Base-by-base conservation (phyloP, 2,113 vertebrate genomes). In the Leptodactylus fuscus region DNA sequence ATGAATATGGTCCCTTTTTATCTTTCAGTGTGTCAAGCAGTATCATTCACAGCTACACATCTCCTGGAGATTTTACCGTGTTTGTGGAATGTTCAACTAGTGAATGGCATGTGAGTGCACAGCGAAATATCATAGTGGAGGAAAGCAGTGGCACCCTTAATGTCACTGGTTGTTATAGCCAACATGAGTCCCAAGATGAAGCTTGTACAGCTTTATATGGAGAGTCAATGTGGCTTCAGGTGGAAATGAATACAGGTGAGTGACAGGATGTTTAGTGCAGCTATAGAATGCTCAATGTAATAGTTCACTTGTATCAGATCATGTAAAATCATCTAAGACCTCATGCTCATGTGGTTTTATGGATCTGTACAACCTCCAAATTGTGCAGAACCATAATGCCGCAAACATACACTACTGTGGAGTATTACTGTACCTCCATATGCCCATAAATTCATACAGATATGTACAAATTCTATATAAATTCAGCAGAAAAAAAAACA, bases 101-200 rank as follows among this genome's bases (percentile, higher is more conserved):
- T 0, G 96, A 98, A 32, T 98, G 97, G 96, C 96, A 97, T 0
- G 97, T 97, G 80, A 91, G 89, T 0, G 96, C 96, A 22, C 95
- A 97, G 88, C 95, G 88, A 88, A 81, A 75, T 62, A 92, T 98
- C 86, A 94, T 84, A 0, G 88, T 98, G 9, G 92, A 88, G 24
- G 95, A 96, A 9, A 93, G 90, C 74, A 87, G 89, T 53, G 91
- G 93, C n/a, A 88, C 87, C 3, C 93, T 97, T 73, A 90, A 85
- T 18, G 85, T 91, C 9, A 91, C 93, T 1, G 92, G 89, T 16
- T 98, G 97, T 87, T 92, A 93, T 41, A 91, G 92, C 91, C 88
- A 88, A 22, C 91, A 92, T 3, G 87, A 73, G 15, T 87, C 93
- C 75, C 93, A 91, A 87, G 93, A 88, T 87, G 86, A 89, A 87